Percentiles rank a stretch among this genome's conserved stretches.
phyloP scores from a whole-genome alignment of 2,888 invertebrate genomes.

The Chymomyza amoena region DNA sequence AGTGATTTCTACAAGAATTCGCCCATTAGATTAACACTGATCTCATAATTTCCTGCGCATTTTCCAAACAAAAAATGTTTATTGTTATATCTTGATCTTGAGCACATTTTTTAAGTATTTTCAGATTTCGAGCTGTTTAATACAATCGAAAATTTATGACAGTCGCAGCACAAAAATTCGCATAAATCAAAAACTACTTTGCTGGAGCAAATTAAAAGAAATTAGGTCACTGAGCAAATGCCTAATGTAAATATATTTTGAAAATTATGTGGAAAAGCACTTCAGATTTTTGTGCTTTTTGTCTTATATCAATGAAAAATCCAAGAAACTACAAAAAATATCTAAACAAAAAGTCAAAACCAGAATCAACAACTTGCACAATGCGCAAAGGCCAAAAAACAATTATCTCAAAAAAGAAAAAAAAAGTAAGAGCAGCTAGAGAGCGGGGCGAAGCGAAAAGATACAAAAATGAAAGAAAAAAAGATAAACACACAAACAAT shows the following conservation, averaged over 20 bases:
- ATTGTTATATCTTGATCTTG: neutral
- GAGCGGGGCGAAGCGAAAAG: neutral
- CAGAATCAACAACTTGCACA: constrained; percentile 33
- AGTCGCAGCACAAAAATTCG: constrained; percentile 50
- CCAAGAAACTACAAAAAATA: neutral
- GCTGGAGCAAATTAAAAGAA: constrained; percentile 27
- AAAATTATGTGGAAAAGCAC: neutral
- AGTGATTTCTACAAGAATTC: neutral
- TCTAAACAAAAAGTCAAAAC: constrained; percentile 15
- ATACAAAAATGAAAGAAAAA: constrained; percentile 46
- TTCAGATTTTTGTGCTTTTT: neutral
- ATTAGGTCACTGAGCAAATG: constrained; percentile 49
- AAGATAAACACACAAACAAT: constrained; percentile 55
- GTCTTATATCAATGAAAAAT: neutral
- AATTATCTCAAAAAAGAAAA: too few relatives aligned
- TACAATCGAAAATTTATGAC: neutral
- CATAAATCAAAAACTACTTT: constrained; percentile 52
- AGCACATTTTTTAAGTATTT: neutral
- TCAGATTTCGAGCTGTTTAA: neutral
- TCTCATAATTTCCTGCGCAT: neutral
- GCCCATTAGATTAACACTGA: neutral
- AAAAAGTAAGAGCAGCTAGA: constrained; percentile 48
- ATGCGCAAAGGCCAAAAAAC: constrained; percentile 19
- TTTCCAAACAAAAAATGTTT: neutral
- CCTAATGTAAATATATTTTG: constrained; percentile 29